These are phyloP conservation scores for Lasius platythorax DNA, from an alignment of 2,888 invertebrate species.

Conservation along the genomic window DNA sequence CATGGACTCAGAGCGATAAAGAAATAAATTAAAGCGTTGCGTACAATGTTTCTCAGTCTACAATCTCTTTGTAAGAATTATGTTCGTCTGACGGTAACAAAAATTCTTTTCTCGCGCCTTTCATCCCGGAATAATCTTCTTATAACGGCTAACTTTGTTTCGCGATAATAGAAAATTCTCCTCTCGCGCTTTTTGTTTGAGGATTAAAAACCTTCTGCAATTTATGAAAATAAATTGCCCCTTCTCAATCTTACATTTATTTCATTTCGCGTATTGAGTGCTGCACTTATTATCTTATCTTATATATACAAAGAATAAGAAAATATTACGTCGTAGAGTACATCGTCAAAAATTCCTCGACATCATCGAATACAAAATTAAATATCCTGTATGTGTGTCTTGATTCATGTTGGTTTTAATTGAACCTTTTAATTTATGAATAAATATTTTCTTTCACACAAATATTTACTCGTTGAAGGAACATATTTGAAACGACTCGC, in stretches of 20 bases:
- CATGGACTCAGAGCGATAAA: background rate
- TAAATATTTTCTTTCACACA: background rate
- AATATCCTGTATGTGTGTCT: background rate
- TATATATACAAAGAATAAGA: background rate
- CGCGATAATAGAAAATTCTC: slow-evolving; percentile 36
- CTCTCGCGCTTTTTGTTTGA: background rate
- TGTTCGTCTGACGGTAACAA: background rate
- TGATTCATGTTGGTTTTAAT: background rate
- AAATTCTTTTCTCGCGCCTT: slow-evolving; percentile 47
- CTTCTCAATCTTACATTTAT: slow-evolving; percentile 27
- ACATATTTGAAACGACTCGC: background rate
- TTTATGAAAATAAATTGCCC: slow-evolving; percentile 37
- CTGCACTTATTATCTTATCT: background rate
- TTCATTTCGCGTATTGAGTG: background rate
- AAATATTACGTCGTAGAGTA: background rate
- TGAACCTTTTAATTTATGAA: background rate
- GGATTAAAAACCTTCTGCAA: slow-evolving; percentile 19
- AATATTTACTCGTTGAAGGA: background rate
- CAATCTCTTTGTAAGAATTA: slow-evolving; percentile 27
- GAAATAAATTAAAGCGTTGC: slow-evolving; percentile 2
- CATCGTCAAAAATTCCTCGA: background rate
- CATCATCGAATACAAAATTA: background rate
- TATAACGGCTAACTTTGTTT: slow-evolving; percentile 38
- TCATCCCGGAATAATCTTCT: slow-evolving; percentile 40
- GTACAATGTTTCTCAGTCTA: slow-evolving; percentile 3